Conservation (phyloP, 2,113 vertebrate species). For the Mixornis gularis region DNA sequence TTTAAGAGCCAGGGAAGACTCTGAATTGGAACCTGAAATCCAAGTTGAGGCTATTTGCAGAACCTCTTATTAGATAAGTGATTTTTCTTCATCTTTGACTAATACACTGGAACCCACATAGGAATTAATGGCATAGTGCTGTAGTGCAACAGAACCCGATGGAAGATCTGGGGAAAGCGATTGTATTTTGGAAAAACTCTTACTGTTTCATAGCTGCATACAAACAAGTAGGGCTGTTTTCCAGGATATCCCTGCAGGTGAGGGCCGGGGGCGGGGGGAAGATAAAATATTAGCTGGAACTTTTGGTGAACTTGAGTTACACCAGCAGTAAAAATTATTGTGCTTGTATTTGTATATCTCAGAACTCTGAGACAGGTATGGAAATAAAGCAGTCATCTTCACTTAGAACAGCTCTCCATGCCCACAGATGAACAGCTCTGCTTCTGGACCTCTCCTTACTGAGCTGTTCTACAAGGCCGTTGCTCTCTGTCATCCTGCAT, state of each 20-base stretch:
- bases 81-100: not conserved
- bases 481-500: not conserved
- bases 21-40: not conserved
- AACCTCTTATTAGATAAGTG: not conserved
- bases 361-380: not conserved
- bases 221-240: not conserved
- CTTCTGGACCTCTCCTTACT: not conserved
- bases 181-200: not conserved
- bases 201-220: not conserved
- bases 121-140: not conserved
- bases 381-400: not conserved
- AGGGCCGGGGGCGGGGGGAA: accelerated
- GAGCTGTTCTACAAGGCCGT: not conserved
- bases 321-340: not conserved
- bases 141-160: not conserved
- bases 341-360: not conserved
- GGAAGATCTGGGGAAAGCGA: not conserved
- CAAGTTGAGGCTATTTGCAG: not conserved
- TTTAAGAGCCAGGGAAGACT: not conserved
- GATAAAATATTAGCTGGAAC: not conserved
- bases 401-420: not conserved
- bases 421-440: not conserved
- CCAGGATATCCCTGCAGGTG: not conserved
- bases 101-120: not conserved
- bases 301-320: not conserved